These are phyloP conservation scores for Drosophila rhopaloa DNA, from an alignment of 1,140 invertebrate species.

Conservation along the genomic window DNA sequence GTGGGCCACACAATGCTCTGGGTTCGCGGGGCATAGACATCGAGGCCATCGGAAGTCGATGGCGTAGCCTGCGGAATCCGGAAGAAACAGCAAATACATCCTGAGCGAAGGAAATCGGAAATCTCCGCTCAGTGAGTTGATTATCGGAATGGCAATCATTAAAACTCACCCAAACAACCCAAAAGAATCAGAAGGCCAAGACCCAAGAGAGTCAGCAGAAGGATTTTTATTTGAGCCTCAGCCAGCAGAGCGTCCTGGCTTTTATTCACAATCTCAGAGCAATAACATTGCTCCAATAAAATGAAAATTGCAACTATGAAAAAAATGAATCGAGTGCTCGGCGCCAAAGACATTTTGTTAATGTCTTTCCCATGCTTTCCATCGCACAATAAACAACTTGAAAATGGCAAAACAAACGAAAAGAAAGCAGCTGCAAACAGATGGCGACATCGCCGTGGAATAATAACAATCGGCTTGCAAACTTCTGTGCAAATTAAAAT, in stretches of 20 bases:
- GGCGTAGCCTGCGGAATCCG: slow-evolving; percentile 8
- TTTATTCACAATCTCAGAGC: neutral
- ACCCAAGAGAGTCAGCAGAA: slow-evolving; percentile 29
- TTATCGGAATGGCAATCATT: too few relatives aligned
- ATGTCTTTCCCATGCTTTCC: slow-evolving; percentile 29
- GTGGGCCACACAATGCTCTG: slow-evolving; percentile 69
- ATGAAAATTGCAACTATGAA: slow-evolving; percentile 41
- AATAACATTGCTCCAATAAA: slow-evolving; percentile 8
- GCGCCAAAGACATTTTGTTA: slow-evolving; percentile 62
- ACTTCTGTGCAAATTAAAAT: slow-evolving; percentile 14
- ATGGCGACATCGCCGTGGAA: slow-evolving; percentile 38
- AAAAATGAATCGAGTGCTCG: slow-evolving; percentile 57
- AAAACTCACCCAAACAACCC: slow-evolving; percentile 48
- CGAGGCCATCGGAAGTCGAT: slow-evolving; percentile 30
- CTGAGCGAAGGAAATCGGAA: slow-evolving; percentile 7
- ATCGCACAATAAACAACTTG: slow-evolving; percentile 24
- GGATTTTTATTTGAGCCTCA: slow-evolving; percentile 15
- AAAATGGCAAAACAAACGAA: slow-evolving; percentile 15
- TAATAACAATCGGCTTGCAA: slow-evolving; percentile 19
- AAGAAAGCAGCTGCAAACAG: slow-evolving; percentile 37
- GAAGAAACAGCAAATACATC: slow-evolving; percentile 48
- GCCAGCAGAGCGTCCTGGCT: neutral
- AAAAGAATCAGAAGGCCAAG: slow-evolving; percentile 21
- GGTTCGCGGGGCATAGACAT: slow-evolving; percentile 60
- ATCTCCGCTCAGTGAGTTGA: neutral